Percentiles rank a stretch among this genome's conserved stretches.
phyloP scores from a whole-genome alignment of 2,797 vertebrate species.

The Eutrigla gurnardus region DNA sequence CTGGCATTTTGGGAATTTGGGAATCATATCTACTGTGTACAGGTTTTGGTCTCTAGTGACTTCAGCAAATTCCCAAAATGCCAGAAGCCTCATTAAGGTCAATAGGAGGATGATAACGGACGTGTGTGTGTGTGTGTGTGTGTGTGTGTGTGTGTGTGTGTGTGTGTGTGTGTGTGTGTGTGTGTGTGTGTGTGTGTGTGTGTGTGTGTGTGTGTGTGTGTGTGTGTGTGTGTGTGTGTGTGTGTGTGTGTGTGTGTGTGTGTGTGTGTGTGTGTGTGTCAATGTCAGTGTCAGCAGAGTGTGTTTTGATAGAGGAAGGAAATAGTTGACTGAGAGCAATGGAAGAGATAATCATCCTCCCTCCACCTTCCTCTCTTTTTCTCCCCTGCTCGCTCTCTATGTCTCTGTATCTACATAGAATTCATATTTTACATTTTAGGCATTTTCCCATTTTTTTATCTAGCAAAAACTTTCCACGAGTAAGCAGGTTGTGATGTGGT shows the following conservation, averaged over 20 bases:
- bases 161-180: slow-evolving; percentile 33
- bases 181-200: slow-evolving; percentile 40
- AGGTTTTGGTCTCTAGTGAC: no score
- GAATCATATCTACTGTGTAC: no score
- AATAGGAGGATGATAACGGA: slow-evolving; percentile 33
- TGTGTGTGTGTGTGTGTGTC: slow-evolving; percentile 29
- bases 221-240: slow-evolving; percentile 36
- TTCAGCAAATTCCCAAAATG: slow-evolving; percentile 71
- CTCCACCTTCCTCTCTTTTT: slow-evolving; percentile 22
- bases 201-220: slow-evolving; percentile 38
- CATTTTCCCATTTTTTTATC: slow-evolving; percentile 13
- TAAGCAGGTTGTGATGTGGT: not conserved
- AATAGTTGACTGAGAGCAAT: slow-evolving; percentile 59
- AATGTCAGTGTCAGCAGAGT: not conserved
- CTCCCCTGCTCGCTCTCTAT: not conserved
- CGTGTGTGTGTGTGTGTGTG: slow-evolving; percentile 6
- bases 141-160: slow-evolving; percentile 25
- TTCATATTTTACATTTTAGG: slow-evolving; percentile 28
- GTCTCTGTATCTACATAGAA: slow-evolving; percentile 1
- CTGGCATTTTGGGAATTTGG: slow-evolving; percentile 76
- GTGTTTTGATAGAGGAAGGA: slow-evolving; percentile 60
- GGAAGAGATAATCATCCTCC: slow-evolving; percentile 51
- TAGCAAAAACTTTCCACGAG: not conserved
- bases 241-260: slow-evolving; percentile 36
- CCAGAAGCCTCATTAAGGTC: slow-evolving; percentile 65